Evolutionary conservation across 2,888 invertebrate species (phyloP).

Genomic region (Villa cingulata): DNA sequence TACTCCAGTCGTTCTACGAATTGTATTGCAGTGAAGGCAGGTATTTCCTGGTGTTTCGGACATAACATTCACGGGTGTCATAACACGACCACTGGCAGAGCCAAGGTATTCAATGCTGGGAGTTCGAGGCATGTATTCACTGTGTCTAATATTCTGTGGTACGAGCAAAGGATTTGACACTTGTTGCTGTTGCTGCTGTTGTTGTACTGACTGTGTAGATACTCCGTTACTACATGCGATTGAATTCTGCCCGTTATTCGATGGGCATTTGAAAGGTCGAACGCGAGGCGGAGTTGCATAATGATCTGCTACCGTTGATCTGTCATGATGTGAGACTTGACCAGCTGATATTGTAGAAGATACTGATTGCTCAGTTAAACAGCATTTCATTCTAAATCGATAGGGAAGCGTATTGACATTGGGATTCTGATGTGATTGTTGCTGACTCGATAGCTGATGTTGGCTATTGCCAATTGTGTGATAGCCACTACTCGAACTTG

Average conservation of each 20-base stretch:
- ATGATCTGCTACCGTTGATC: constrained; percentile 17
- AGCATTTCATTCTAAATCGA: constrained; percentile 31
- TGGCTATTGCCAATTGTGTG: constrained; percentile 9
- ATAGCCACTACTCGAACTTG: constrained; percentile 12
- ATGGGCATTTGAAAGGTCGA: constrained; percentile 15
- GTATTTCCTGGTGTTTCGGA: constrained; percentile 21
- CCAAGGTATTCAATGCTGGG: constrained; percentile 22
- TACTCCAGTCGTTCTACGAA: constrained; percentile 34
- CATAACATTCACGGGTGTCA: constrained; percentile 20
- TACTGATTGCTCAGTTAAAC: constrained; percentile 17
- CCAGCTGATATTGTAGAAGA: constrained; percentile 2
- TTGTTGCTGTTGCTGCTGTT: not conserved
- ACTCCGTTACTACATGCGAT: not conserved
- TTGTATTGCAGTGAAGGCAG: constrained; percentile 34
- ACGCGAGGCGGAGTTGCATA: constrained; percentile 25
- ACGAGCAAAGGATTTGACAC: constrained; percentile 2
- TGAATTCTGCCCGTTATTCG: not conserved
- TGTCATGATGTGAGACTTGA: constrained; percentile 13
- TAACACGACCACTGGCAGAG: constrained; percentile 17
- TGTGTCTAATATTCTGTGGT: constrained; percentile 8
- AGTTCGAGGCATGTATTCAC: constrained; percentile 19
- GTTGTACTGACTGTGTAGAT: not conserved
- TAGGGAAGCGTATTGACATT: constrained; percentile 26
- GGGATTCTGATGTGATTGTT: constrained; percentile 11
- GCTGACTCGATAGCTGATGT: constrained; percentile 13